Conservation (phyloP, 2,113 vertebrate genomes). For the Meleagris gallopavo region DNA sequence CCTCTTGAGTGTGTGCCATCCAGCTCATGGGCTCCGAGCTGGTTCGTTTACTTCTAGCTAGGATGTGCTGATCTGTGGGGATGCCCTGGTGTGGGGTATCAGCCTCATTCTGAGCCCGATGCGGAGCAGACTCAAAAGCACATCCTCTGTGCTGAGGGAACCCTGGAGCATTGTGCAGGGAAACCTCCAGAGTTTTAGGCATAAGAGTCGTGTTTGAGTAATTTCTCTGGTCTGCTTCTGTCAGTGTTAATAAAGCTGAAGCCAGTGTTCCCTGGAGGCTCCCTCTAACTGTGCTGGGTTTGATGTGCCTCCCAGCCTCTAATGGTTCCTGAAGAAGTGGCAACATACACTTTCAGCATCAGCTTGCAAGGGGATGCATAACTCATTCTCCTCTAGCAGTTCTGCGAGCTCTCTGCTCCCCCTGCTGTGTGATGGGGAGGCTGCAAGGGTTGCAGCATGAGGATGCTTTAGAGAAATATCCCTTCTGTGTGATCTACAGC, state of each 20-base stretch:
- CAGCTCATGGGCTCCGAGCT: neutral
- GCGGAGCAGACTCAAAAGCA: accelerated
- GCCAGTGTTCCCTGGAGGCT: neutral
- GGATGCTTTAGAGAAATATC: neutral
- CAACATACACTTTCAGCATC: neutral
- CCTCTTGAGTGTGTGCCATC: neutral
- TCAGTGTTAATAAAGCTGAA: neutral
- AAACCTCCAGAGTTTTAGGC: neutral
- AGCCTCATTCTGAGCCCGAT: neutral
- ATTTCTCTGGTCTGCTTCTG: neutral
- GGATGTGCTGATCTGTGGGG: neutral
- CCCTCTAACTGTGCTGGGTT: neutral
- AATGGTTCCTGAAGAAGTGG: neutral
- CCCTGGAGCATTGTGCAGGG: neutral
- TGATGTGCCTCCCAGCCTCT: neutral
- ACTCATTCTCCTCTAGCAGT: neutral
- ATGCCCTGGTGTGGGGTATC: accelerated
- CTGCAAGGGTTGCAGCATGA: neutral
- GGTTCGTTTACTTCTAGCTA: neutral
- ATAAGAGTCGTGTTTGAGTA: neutral
- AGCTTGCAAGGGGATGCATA: neutral
- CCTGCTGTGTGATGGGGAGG: neutral
- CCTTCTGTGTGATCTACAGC: neutral
- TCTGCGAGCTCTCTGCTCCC: neutral
- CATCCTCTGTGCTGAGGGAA: neutral